These are phyloP conservation scores for Ochropacha duplaris DNA, from an alignment of 2,888 invertebrate species.

Conservation along the genomic window DNA sequence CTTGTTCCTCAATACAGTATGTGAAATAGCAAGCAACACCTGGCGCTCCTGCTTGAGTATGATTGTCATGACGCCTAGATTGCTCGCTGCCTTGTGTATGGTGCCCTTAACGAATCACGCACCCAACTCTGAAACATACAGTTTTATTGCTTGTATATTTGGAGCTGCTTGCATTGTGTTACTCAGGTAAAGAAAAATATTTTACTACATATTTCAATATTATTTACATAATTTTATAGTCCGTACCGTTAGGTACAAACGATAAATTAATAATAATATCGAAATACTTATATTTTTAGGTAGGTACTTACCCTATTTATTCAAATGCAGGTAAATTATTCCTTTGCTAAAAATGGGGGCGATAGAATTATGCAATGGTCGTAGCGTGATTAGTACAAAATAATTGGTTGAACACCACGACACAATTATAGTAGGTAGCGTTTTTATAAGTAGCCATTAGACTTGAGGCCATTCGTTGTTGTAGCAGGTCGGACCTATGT, in stretches of 20 bases:
- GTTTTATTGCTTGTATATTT: constrained; percentile 51
- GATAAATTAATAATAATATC: no score
- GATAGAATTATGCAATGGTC: background rate
- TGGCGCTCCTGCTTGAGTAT: constrained; percentile 61
- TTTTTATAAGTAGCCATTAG: background rate
- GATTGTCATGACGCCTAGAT: constrained; percentile 52
- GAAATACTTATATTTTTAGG: no score
- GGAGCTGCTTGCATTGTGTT: constrained; percentile 41
- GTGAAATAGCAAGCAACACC: constrained; percentile 69
- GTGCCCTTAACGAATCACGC: constrained; percentile 57
- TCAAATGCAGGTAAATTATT: background rate
- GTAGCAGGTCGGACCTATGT: no score
- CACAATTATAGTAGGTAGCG: no score
- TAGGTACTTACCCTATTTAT: background rate
- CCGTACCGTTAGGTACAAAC: no score
- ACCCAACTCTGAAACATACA: constrained; percentile 63
- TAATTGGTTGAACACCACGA: background rate
- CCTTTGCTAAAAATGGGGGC: background rate
- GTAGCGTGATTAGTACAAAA: background rate
- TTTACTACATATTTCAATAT: background rate
- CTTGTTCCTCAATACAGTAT: constrained; percentile 43
- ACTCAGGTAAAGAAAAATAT: constrained; percentile 41
- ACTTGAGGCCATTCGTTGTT: background rate
- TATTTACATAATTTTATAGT: background rate
- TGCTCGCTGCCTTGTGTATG: constrained; percentile 49